phyloP scores from a whole-genome alignment of 2,113 vertebrate species.

The Thinocorus orbignyianus region DNA sequence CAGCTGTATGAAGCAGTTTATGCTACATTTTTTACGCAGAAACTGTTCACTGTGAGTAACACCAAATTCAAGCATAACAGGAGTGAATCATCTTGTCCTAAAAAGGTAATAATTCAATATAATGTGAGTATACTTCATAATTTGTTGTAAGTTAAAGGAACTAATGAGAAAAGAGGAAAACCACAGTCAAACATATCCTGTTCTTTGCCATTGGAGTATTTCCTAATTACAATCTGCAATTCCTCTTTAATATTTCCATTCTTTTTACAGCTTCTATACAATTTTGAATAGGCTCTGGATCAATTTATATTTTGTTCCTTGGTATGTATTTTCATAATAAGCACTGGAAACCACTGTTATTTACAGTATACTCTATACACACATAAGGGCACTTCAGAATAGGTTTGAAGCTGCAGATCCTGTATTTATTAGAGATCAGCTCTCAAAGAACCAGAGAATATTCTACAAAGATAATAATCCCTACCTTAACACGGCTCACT shows the following conservation, averaged over 20 bases:
- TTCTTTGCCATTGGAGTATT: not conserved
- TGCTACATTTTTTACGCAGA: not conserved
- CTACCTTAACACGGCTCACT: conserved; percentile 97
- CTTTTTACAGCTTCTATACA: not conserved
- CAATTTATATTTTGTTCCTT: not conserved
- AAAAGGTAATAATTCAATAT: not conserved
- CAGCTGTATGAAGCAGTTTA: not conserved
- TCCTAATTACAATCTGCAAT: not conserved
- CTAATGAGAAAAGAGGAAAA: not conserved
- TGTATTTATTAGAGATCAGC: not conserved
- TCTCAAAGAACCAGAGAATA: not conserved
- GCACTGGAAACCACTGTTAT: not conserved
- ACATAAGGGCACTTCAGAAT: not conserved
- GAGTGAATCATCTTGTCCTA: not conserved
- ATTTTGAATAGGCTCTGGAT: not conserved
- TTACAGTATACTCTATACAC: not conserved
- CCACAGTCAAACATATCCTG: not conserved
- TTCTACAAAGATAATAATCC: not conserved
- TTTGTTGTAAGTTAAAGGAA: not conserved
- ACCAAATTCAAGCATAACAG: not conserved
- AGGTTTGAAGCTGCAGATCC: not conserved
- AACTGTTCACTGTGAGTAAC: not conserved
- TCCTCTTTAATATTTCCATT: not conserved
- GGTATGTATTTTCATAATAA: not conserved
- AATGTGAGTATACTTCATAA: not conserved